Percentiles rank a stretch among this genome's conserved stretches.
phyloP scores from a whole-genome alignment of 2,888 invertebrate genomes.

The Malacosoma neustria region DNA sequence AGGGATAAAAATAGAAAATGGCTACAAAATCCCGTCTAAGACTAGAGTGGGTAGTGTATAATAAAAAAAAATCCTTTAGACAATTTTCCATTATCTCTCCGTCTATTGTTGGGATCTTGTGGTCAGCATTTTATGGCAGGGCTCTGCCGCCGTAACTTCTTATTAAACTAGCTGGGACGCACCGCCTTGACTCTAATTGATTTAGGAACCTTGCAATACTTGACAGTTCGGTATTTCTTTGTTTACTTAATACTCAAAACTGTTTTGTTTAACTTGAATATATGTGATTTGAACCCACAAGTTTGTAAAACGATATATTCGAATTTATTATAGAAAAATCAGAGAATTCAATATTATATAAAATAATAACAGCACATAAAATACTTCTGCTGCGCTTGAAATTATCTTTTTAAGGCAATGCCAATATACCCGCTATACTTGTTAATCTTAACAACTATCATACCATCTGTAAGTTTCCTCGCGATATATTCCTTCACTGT shows the following conservation, averaged over 20 bases:
- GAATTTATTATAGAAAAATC: neutral
- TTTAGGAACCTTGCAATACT: slow-evolving; percentile 48
- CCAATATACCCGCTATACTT: too few relatives aligned
- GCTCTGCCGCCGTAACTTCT: slow-evolving; percentile 56
- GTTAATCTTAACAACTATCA: too few relatives aligned
- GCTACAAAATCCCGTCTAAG: slow-evolving; percentile 50
- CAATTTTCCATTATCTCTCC: slow-evolving; percentile 66
- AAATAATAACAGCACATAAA: too few relatives aligned
- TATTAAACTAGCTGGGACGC: slow-evolving; percentile 61
- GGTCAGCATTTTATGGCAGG: slow-evolving; percentile 62
- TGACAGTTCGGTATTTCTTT: slow-evolving; percentile 38
- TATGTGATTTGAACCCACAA: too few relatives aligned
- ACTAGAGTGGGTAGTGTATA: slow-evolving; percentile 45
- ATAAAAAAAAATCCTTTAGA: slow-evolving; percentile 66
- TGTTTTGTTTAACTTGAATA: slow-evolving; percentile 25
- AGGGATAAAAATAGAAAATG: slow-evolving; percentile 36
- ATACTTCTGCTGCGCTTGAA: too few relatives aligned
- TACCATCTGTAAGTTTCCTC: too few relatives aligned
- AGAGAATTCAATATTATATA: too few relatives aligned
- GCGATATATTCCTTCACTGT: too few relatives aligned
- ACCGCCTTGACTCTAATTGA: slow-evolving; percentile 59
- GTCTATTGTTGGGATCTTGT: slow-evolving; percentile 51
- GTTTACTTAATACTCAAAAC: slow-evolving; percentile 32
- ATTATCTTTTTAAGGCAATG: too few relatives aligned
- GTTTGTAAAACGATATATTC: slow-evolving; percentile 11